Evolutionary conservation across 2,797 vertebrate genomes (phyloP).

Genomic region (Protosalanx chinensis): DNA sequence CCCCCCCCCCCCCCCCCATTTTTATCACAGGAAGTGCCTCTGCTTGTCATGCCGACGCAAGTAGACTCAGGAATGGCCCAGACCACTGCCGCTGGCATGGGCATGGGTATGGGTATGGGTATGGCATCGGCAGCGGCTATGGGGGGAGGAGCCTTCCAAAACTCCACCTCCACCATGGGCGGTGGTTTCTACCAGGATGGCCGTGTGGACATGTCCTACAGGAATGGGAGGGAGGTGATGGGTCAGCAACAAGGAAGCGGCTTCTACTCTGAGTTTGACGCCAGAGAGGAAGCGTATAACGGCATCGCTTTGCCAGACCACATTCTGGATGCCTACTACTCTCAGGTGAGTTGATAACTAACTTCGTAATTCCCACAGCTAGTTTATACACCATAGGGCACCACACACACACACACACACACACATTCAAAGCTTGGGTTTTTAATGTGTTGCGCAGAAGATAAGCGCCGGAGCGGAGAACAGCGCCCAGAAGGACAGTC

Average conservation of each 20-base stretch:
- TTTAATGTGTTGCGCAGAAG: slow-evolving; percentile 68
- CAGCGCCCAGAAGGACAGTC: slow-evolving; percentile 69
- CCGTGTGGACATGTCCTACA: not conserved
- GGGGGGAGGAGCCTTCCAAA: not conserved
- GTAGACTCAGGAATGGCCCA: not conserved
- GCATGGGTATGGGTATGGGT: rapidly evolving
- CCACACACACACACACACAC: not conserved
- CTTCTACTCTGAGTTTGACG: slow-evolving; percentile 29
- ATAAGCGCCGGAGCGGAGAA: slow-evolving; percentile 52
- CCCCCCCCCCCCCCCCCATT: slow-evolving; percentile 14
- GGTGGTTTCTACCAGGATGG: not conserved
- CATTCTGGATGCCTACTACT: slow-evolving; percentile 62
- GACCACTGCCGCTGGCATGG: not conserved
- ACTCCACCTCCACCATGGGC: slow-evolving; percentile 15
- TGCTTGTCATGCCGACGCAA: slow-evolving; percentile 23
- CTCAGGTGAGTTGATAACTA: slow-evolving; percentile 53
- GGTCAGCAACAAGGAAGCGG: not conserved
- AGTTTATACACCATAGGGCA: not conserved
- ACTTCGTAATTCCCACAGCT: not conserved
- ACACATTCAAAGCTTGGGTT: not conserved
- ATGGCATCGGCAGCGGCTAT: no score
- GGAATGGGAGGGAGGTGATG: not conserved
- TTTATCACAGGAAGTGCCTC: slow-evolving; percentile 51
- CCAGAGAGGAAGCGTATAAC: slow-evolving; percentile 36
- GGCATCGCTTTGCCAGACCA: slow-evolving; percentile 57